These are phyloP conservation scores for Rousettus madagascariensis DNA, from an alignment of 2,797 vertebrate genomes.

Conservation along the genomic window DNA sequence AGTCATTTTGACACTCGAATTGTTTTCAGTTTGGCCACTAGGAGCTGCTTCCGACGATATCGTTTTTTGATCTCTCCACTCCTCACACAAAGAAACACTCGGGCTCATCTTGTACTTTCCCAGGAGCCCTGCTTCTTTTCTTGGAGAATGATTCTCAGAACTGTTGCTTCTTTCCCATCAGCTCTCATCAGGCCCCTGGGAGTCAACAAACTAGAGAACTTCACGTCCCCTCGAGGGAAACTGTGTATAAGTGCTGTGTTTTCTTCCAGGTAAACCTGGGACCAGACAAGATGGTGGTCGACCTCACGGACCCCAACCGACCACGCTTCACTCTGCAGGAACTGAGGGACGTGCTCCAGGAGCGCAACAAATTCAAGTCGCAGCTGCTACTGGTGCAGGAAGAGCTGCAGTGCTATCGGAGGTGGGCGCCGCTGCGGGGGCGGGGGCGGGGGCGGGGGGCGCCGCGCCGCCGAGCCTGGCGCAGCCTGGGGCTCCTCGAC, in stretches of 20 bases:
- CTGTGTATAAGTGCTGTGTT: not conserved
- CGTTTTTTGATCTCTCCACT: not conserved
- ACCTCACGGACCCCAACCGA: constrained; percentile 94
- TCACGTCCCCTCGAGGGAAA: not conserved
- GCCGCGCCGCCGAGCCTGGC: rapidly evolving
- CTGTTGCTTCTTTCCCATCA: not conserved
- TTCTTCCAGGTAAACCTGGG: constrained; percentile 86
- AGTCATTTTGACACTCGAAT: not conserved
- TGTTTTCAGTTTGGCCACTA: not conserved
- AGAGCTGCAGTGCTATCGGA: constrained; percentile 95
- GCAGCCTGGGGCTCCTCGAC: not conserved
- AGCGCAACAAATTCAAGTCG: constrained; percentile 95
- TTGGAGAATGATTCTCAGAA: not conserved
- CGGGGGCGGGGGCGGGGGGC: too few species aligned
- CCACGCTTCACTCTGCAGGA: constrained; percentile 98
- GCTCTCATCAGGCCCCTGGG: not conserved
- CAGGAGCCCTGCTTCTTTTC: not conserved
- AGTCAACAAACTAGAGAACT: not conserved
- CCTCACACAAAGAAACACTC: not conserved
- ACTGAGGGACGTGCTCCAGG: constrained; percentile 96
- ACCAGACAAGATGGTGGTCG: constrained; percentile 92
- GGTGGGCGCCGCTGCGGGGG: constrained; percentile 78
- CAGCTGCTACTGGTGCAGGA: constrained; percentile 94
- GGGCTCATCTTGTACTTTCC: not conserved
- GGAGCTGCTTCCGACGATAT: not conserved